A percentile compares a stretch with the other conserved stretches of the same genome.
These are phyloP conservation scores for Mesitornis unicolor DNA, from an alignment of 2,113 vertebrate species.

Conservation along the genomic window DNA sequence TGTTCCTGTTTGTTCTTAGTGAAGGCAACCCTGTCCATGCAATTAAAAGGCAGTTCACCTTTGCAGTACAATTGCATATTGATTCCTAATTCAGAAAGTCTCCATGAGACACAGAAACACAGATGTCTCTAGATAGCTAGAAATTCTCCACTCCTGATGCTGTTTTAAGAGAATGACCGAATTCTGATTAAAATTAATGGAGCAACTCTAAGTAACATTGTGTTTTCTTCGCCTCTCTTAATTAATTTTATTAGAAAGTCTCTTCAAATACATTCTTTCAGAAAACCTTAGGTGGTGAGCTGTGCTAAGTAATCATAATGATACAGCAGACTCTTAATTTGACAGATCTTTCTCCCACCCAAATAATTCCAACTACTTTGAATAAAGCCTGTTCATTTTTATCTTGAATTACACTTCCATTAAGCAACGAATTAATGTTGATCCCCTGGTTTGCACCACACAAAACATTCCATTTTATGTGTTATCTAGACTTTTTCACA, in stretches of 20 bases:
- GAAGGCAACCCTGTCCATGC: not conserved
- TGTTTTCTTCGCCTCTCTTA: not conserved
- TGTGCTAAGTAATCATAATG: not conserved
- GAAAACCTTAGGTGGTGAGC: not conserved
- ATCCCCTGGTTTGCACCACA: not conserved
- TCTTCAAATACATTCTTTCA: not conserved
- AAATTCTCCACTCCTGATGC: not conserved
- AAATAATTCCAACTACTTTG: not conserved
- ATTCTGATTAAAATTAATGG: not conserved
- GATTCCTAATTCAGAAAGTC: not conserved
- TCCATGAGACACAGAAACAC: not conserved
- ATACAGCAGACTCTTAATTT: not conserved
- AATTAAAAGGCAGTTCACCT: not conserved
- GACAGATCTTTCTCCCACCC: not conserved
- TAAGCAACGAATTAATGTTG: not conserved
- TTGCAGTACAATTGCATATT: not conserved
- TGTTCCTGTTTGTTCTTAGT: not conserved
- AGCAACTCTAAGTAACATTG: not conserved
- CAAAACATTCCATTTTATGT: not conserved
- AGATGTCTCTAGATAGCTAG: not conserved
- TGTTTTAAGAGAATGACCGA: not conserved
- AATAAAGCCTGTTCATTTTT: not conserved
- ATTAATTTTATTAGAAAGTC: not conserved
- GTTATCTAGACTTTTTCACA: constrained; percentile 8
- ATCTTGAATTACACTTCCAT: not conserved